Conservation (phyloP, 2,797 vertebrate genomes). For the Helarctos malayanus region DNA sequence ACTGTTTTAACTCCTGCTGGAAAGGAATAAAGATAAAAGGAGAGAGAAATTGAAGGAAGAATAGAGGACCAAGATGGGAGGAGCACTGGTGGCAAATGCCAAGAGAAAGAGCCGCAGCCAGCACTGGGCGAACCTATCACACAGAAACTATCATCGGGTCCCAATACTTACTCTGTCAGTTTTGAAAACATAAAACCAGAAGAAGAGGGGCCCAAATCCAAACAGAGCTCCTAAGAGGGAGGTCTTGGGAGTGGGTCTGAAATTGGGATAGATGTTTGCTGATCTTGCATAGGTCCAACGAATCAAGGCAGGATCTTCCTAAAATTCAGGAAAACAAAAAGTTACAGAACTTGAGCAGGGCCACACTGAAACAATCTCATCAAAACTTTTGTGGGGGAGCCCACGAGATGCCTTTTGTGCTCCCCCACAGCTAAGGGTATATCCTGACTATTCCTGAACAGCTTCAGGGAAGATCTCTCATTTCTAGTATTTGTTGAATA, state of each 20-base stretch:
- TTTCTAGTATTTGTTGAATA: conserved; percentile 43
- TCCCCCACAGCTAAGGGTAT: not conserved
- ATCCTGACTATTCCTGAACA: not conserved
- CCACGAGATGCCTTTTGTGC: not conserved
- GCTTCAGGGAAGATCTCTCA: conserved; percentile 22
- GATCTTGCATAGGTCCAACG: conserved; percentile 93
- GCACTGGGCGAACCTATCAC: conserved; percentile 56
- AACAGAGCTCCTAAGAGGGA: conserved; percentile 90
- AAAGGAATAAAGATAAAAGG: conserved; percentile 4
- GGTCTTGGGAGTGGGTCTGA: conserved; percentile 92
- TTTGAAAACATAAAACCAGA: conserved; percentile 91
- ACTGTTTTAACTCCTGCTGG: not conserved
- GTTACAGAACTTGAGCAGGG: not conserved
- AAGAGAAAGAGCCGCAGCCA: not conserved
- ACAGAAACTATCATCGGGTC: conserved; percentile 66
- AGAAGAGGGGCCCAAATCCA: conserved; percentile 91
- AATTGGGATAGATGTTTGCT: conserved; percentile 90
- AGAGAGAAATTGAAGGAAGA: not conserved
- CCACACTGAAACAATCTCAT: not conserved
- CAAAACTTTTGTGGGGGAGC: not conserved
- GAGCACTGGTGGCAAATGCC: no score
- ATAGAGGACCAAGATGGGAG: not conserved
- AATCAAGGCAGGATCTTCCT: conserved; percentile 95
- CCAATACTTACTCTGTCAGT: conserved; percentile 91
- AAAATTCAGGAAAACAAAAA: conserved; percentile 68